Percentiles rank a stretch among this genome's conserved stretches.
phyloP scores from a whole-genome alignment of 2,797 vertebrate species.

The Triplophysa bombifrons region DNA sequence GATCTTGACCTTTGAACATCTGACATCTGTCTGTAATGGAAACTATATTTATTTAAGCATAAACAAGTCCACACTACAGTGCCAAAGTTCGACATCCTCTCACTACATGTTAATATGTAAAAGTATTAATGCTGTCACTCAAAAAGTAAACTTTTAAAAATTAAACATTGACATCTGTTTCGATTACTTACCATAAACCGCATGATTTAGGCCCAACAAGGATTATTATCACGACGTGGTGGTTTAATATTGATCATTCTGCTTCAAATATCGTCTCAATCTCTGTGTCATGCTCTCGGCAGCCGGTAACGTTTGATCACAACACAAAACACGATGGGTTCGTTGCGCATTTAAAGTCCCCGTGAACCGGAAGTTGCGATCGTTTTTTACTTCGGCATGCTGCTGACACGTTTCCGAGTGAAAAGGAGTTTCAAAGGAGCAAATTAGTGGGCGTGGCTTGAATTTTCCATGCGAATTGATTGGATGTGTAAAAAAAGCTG shows the following conservation, averaged over 20 bases:
- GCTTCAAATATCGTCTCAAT: background rate
- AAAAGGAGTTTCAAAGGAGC: too few species aligned
- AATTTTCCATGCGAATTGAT: too few species aligned
- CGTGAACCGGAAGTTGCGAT: too few species aligned
- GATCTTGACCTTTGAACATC: too few species aligned
- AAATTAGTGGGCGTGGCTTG: too few species aligned
- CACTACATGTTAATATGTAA: background rate
- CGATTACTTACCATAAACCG: background rate
- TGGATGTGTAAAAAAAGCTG: too few species aligned
- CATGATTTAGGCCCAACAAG: background rate
- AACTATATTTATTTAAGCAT: background rate
- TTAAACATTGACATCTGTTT: background rate
- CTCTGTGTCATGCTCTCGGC: too few species aligned
- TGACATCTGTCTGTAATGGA: background rate
- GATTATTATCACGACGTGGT: background rate
- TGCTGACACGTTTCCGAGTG: too few species aligned
- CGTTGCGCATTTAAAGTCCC: too few species aligned
- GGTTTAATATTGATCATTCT: background rate
- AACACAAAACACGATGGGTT: too few species aligned
- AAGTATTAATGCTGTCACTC: background rate
- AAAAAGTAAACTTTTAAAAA: background rate
- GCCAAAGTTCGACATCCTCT: background rate
- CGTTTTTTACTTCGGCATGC: too few species aligned
- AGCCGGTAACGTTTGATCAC: too few species aligned
- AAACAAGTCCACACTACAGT: background rate